phyloP scores from a whole-genome alignment of 2,113 vertebrate genomes.

The Indicator maculatus region DNA sequence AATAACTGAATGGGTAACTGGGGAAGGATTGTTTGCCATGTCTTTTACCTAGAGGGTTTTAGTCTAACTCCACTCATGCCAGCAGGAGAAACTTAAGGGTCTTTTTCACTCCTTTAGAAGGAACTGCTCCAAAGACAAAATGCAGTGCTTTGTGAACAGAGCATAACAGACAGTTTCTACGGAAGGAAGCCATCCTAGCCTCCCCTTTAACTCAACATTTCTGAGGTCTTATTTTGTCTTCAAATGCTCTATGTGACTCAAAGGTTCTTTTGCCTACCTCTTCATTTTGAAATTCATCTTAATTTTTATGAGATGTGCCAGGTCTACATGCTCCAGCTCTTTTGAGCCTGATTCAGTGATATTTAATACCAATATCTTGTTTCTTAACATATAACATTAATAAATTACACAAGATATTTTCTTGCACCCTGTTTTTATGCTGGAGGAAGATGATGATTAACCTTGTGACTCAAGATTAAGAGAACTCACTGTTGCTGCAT shows the following conservation, averaged over 20 bases:
- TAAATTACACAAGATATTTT: not conserved
- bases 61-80: not conserved
- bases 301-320: too few species aligned
- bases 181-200: not conserved
- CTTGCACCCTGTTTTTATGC: not conserved
- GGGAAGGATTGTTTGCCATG: not conserved
- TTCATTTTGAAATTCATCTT: not conserved
- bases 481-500: not conserved
- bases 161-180: not conserved
- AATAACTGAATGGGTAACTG: not conserved
- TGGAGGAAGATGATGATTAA: not conserved
- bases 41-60: not conserved
- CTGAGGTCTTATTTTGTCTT: not conserved
- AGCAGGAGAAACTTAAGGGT: not conserved
- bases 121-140: not conserved
- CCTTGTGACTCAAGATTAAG: not conserved
- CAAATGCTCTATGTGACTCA: fast-evolving
- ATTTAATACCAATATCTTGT: not conserved
- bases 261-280: not conserved
- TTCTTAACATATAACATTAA: not conserved
- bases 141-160: not conserved
- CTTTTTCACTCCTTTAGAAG: not conserved
- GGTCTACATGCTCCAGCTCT: too few species aligned
- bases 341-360: not conserved
- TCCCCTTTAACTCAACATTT: not conserved